These are phyloP conservation scores for Hippocampus kuda DNA, from an alignment of 2,797 vertebrate species.

Conservation along the genomic window DNA sequence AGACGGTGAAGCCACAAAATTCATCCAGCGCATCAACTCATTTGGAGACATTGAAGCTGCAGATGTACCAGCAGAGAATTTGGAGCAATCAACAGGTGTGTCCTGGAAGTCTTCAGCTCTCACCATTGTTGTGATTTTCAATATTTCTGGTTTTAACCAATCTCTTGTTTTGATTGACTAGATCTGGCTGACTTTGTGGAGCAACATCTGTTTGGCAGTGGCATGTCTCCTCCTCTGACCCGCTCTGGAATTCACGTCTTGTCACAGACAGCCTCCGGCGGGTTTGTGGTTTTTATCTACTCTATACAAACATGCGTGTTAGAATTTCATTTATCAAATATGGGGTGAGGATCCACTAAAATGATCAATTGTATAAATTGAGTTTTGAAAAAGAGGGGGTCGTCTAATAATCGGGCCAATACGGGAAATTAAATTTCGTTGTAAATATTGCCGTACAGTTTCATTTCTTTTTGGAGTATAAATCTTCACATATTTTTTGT, in stretches of 20 bases:
- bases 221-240: slow-evolving; percentile 45
- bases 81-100: slow-evolving; percentile 43
- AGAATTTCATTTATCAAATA: not conserved
- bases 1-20: not conserved
- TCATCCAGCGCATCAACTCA: slow-evolving; percentile 1
- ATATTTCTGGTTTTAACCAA: not conserved
- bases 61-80: slow-evolving; percentile 23
- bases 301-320: not conserved
- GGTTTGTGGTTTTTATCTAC: slow-evolving; percentile 31
- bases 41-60: slow-evolving; percentile 11
- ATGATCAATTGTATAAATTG: not conserved
- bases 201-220: slow-evolving; percentile 47
- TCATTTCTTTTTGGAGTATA: not conserved
- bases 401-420: too few relatives aligned
- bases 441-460: not conserved
- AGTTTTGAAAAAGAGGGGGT: too few relatives aligned
- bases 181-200: slow-evolving; percentile 68
- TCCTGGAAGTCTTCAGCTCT: not conserved
- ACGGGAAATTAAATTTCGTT: too few relatives aligned
- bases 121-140: not conserved
- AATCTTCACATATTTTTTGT: too few relatives aligned
- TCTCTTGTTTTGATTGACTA: slow-evolving; percentile 21
- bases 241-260: slow-evolving; percentile 51
- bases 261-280: slow-evolving; percentile 39
- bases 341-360: not conserved